Conservation (phyloP, 2,888 invertebrate genomes). For the Dryobota labecula region DNA sequence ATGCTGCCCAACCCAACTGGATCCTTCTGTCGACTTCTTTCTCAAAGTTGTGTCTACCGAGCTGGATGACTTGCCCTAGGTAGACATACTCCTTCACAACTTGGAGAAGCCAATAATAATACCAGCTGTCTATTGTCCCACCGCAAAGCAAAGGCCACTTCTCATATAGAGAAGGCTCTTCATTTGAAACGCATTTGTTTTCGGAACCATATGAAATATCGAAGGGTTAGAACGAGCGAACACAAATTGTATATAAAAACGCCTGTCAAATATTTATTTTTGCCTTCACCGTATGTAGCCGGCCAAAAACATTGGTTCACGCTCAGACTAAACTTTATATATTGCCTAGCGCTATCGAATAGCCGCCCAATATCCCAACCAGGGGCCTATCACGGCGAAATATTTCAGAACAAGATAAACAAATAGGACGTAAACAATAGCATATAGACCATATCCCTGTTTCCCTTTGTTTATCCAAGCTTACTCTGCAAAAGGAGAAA, state of each 20-base stretch:
- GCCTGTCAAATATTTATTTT: constrained; percentile 32
- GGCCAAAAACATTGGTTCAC: constrained; percentile 35
- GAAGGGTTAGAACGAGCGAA: not conserved
- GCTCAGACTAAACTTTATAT: constrained; percentile 37
- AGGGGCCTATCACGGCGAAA: constrained; percentile 42
- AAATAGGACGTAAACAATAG: constrained; percentile 53
- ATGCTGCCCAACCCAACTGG: too few species aligned
- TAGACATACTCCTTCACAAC: too few species aligned
- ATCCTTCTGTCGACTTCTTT: too few species aligned
- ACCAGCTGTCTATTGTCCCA: too few species aligned
- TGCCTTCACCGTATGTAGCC: not conserved
- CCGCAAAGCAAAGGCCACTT: too few species aligned
- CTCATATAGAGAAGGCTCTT: not conserved
- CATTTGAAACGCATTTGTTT: not conserved
- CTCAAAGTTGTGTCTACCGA: too few species aligned
- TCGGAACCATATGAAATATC: not conserved
- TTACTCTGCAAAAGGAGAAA: constrained; percentile 33
- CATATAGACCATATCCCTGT: constrained; percentile 32
- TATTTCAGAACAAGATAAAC: constrained; percentile 59
- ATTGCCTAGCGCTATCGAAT: constrained; percentile 43
- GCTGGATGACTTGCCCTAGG: too few species aligned
- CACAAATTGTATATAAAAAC: not conserved
- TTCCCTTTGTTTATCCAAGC: constrained; percentile 42
- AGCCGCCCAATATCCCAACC: constrained; percentile 37
- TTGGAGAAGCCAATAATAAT: too few species aligned